Evolutionary conservation across 2,888 invertebrate genomes (phyloP), one percentile per base, ranked within the genome.

Genomic region (Ariolimax columbianus): DNA sequence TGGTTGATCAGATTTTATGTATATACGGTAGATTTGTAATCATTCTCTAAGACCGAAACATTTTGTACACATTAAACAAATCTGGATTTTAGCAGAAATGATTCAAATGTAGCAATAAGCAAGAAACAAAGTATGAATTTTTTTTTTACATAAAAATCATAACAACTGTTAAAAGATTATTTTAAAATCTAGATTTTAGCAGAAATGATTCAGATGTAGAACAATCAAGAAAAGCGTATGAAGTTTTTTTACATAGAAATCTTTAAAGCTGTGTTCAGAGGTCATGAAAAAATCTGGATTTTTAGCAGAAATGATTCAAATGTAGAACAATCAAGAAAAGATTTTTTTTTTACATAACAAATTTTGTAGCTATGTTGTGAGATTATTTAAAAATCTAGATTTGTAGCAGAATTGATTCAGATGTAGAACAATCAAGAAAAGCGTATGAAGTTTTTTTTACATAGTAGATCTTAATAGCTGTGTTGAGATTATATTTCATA

Each of bases 401-500:
- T 19, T 19, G n/a, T 23, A 14, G 23, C 23, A 55, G 19, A 55
- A 55, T 23, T 55, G 55, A 55, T 55, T 55, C 55, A 55, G 23
- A 55, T 55, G 17, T 14, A 47, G 14, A 11, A 47, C 14, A 7
- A 14, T 47, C 7, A 47, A 7, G 7, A 47, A 47, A 14, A 47
- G 47, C 7, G 14, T 47, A 47, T 14, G 14, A 47, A 14, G 7
- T 11, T 47, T 47, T 47, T n/a, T 4, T 63, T 19, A 55, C 23
- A 55, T 55, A 19, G 3, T 6, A 26, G 59, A 63, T 63, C 59
- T 63, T 63, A n/a, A 63, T n/a, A 55, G 3, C 59, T 77, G 19
- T 77, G 51, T 51, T 59, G 77, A 77, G 59, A 59, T 77, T 77
- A 77, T 77, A 33, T 77, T 36, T 36, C 36, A 51, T 3, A 26